Conservation (phyloP, 1,140 invertebrate species). For the Acromyrmex charruanus region DNA sequence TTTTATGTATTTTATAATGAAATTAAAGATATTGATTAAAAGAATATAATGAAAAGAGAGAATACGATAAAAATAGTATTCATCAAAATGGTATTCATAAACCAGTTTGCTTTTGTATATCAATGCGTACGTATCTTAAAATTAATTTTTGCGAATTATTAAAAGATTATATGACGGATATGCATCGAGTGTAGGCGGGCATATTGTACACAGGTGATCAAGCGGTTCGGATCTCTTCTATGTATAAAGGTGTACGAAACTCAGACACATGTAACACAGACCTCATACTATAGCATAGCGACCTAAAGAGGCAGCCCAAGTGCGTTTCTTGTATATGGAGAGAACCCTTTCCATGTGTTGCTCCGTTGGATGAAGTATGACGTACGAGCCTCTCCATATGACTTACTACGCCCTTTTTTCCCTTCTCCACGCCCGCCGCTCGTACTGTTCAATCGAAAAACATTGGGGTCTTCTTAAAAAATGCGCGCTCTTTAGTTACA, state of each 20-base stretch:
- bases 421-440: conserved; percentile 83
- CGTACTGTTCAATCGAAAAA: conserved; percentile 84
- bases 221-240: conserved; percentile 71
- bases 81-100: neutral
- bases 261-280: conserved; percentile 34
- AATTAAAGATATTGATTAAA: conserved; percentile 1
- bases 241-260: conserved; percentile 48
- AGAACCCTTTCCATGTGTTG: conserved; percentile 81
- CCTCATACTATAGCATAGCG: conserved; percentile 73
- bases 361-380: conserved; percentile 84
- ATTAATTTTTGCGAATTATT: conserved; percentile 47
- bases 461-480: conserved; percentile 75
- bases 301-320: conserved; percentile 83
- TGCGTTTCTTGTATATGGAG: conserved; percentile 77
- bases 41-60: neutral
- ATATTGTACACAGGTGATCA: conserved; percentile 77
- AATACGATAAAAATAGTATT: neutral
- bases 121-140: conserved; percentile 10
- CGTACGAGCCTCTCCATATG: conserved; percentile 84
- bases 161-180: conserved; percentile 68
- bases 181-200: conserved; percentile 75
- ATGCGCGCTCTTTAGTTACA: conserved; percentile 62
- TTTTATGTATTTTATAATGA: neutral
- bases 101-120: neutral
- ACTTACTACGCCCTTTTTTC: conserved; percentile 85